These are phyloP conservation scores for Zhuqinia jingwanae DNA, from an alignment of 2,888 invertebrate species.

Conservation along the genomic window DNA sequence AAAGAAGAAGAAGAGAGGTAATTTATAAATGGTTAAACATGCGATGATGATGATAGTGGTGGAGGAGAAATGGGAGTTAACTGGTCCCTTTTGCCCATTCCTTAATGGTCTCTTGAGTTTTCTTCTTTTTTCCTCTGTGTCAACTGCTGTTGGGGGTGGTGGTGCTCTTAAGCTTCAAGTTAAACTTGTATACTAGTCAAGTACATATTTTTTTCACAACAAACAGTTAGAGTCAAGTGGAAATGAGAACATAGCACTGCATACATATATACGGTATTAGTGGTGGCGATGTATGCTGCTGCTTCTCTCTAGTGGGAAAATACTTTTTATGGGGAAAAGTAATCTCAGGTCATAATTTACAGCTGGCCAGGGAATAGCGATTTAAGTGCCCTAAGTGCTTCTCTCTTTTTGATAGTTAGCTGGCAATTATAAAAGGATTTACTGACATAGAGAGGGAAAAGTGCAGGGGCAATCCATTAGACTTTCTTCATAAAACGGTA, in stretches of 20 bases:
- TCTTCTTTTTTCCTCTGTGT: slow-evolving; percentile 25
- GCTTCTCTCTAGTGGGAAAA: slow-evolving; percentile 47
- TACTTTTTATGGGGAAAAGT: slow-evolving; percentile 73
- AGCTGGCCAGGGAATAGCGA: slow-evolving; percentile 75
- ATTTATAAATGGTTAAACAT: slow-evolving; percentile 58
- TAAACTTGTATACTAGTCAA: slow-evolving; percentile 45
- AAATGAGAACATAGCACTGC: slow-evolving; percentile 29
- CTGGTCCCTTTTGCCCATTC: slow-evolving; percentile 64
- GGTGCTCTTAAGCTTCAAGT: background rate
- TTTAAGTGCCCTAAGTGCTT: slow-evolving; percentile 75
- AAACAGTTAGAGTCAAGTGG: background rate
- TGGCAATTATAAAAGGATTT: slow-evolving; percentile 76
- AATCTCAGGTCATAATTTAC: slow-evolving; percentile 77
- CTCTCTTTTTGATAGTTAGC: slow-evolving; percentile 71
- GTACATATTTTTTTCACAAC: slow-evolving; percentile 16
- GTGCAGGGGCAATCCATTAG: slow-evolving; percentile 68
- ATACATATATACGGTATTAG: background rate
- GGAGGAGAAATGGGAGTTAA: slow-evolving; percentile 64
- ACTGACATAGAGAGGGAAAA: slow-evolving; percentile 25
- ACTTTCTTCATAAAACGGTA: slow-evolving; percentile 72
- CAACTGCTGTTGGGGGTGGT: slow-evolving; percentile 9
- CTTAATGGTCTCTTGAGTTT: slow-evolving; percentile 71
- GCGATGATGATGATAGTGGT: background rate
- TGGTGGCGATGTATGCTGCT: too few species aligned
- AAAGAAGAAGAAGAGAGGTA: slow-evolving; percentile 28